Percentiles rank a stretch among this genome's conserved stretches.
Evolutionary conservation across 2,113 vertebrate species (phyloP).

Genomic region (Haemorhous mexicanus): DNA sequence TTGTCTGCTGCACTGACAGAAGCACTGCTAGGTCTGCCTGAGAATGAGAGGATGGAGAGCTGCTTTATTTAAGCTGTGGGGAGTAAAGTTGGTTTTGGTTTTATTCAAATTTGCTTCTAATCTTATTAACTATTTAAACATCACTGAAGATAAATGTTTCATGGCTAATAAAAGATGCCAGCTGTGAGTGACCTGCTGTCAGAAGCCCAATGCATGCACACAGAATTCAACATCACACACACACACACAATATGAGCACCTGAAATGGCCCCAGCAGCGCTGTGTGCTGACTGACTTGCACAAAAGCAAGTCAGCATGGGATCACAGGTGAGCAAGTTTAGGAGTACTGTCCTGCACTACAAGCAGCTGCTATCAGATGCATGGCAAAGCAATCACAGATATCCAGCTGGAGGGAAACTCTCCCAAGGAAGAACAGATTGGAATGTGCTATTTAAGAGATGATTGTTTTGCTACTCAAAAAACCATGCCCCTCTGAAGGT

Average conservation of each 20-base stretch:
- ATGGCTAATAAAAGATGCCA: not conserved
- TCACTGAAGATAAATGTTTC: not conserved
- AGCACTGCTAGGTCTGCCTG: not conserved
- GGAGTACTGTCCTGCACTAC: not conserved
- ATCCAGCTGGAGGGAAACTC: not conserved
- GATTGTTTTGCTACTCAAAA: not conserved
- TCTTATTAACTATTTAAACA: not conserved
- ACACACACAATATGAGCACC: not conserved
- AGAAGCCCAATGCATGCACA: accelerated
- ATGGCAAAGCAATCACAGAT: not conserved
- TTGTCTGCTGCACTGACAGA: not conserved
- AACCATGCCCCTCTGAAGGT: not conserved
- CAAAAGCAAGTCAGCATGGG: not conserved
- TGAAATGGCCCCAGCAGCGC: not conserved
- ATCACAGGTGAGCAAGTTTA: not conserved
- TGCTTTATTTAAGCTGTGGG: not conserved
- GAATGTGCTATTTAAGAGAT: not conserved
- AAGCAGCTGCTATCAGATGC: not conserved
- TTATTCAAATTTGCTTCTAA: not conserved
- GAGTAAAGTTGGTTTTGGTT: not conserved
- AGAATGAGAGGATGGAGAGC: not conserved
- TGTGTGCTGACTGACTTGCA: not conserved
- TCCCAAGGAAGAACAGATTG: not conserved
- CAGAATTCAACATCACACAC: not conserved
- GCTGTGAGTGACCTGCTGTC: not conserved